These are phyloP conservation scores for Auanema freiburgensis DNA, from an alignment of 2,888 invertebrate genomes.

Conservation along the genomic window DNA sequence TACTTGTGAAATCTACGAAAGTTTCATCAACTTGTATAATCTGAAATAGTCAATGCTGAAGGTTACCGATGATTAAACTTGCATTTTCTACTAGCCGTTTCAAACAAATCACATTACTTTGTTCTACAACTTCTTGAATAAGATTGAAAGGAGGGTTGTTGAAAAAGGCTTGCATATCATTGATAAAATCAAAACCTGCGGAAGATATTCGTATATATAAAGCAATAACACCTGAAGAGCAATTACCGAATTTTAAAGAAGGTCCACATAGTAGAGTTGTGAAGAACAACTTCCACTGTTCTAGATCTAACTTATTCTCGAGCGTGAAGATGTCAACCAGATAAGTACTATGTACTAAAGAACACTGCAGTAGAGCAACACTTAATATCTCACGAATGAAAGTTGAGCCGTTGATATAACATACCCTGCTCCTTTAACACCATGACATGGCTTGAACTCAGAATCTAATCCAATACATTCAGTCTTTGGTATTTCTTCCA, in stretches of 20 bases:
- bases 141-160: constrained; percentile 17
- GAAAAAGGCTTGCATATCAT: constrained; percentile 34
- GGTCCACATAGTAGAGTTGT: constrained; percentile 19
- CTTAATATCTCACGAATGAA: too few species aligned
- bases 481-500: neutral
- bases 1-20: constrained; percentile 24
- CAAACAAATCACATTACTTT: constrained; percentile 24
- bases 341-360: constrained; percentile 21
- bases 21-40: constrained; percentile 25
- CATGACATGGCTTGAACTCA: constrained; percentile 31
- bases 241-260: constrained; percentile 21
- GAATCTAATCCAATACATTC: constrained; percentile 34
- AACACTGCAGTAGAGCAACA: constrained; percentile 37
- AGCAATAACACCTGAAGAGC: neutral
- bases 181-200: constrained; percentile 33
- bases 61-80: too few species aligned
- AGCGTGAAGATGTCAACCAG: constrained; percentile 31
- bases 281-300: constrained; percentile 31
- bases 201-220: neutral
- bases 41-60: neutral
- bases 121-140: neutral
- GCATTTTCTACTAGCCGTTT: constrained; percentile 32
- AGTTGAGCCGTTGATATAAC: constrained; percentile 7
- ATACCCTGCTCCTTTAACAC: too few species aligned
- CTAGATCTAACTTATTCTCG: constrained; percentile 9